These are phyloP conservation scores for Brachionus manjavacas DNA, from an alignment of 1,140 invertebrate genomes.

Conservation along the genomic window DNA sequence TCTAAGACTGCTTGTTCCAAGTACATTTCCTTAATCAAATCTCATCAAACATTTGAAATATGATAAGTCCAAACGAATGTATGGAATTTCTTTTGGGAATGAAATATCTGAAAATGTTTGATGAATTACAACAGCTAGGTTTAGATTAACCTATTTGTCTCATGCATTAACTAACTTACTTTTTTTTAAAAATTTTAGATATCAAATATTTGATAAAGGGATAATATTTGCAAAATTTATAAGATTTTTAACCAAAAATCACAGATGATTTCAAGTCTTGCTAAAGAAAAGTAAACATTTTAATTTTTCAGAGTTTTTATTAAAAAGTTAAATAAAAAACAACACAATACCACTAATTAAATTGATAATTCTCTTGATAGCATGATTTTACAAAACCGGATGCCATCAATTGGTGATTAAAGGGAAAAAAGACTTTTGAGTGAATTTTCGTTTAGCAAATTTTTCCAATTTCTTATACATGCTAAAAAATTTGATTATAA, in stretches of 20 bases:
- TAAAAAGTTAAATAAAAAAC: too few species aligned
- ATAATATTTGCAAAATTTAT: not conserved
- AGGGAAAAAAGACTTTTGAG: too few species aligned
- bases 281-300: too few species aligned
- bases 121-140: not conserved
- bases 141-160: not conserved
- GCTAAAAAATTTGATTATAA: too few species aligned
- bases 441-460: too few species aligned
- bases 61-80: not conserved
- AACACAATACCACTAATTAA: too few species aligned
- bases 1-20: not conserved
- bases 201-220: not conserved
- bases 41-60: not conserved
- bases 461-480: too few species aligned
- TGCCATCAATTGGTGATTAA: too few species aligned
- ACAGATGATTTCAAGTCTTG: not conserved
- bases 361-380: too few species aligned
- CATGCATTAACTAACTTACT: not conserved
- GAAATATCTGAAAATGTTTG: not conserved
- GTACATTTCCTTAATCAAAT: not conserved
- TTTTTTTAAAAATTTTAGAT: not conserved
- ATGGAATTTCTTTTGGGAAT: not conserved
- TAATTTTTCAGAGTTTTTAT: not conserved
- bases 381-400: too few species aligned
- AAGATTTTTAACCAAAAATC: not conserved